These are phyloP conservation scores for Temnothorax longispinosus DNA, from an alignment of 1,140 invertebrate species.

Conservation along the genomic window DNA sequence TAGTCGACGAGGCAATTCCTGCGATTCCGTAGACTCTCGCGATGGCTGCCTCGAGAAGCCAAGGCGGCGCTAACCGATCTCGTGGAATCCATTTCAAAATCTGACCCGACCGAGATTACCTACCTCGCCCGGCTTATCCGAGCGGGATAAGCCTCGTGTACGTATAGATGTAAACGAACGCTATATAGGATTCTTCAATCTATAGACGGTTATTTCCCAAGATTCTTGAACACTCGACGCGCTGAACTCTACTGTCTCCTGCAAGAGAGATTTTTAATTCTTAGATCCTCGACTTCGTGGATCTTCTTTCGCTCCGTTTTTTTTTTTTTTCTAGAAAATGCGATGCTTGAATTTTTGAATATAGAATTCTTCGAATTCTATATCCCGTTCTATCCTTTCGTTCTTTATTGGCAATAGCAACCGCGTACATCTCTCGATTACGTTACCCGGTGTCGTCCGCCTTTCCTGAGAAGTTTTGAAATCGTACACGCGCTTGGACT, in stretches of 20 bases:
- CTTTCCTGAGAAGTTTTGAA: neutral
- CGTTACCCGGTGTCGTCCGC: neutral
- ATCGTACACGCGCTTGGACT: neutral
- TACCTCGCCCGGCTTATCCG: slow-evolving; percentile 51
- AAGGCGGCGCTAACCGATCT: slow-evolving; percentile 45
- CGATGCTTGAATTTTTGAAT: neutral
- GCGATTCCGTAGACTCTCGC: slow-evolving; percentile 63
- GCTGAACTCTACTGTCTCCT: neutral
- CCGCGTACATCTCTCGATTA: neutral
- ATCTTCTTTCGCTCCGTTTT: neutral
- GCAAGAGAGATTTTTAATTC: neutral
- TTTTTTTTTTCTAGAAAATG: neutral
- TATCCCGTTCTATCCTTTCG: neutral
- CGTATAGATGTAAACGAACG: slow-evolving; percentile 50
- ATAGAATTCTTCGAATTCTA: neutral
- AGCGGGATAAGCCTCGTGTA: slow-evolving; percentile 14
- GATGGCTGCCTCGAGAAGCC: neutral
- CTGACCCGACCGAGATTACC: slow-evolving; percentile 64
- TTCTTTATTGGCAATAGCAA: neutral
- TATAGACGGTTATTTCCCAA: neutral
- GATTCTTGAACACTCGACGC: neutral
- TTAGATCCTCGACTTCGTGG: neutral
- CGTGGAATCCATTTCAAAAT: slow-evolving; percentile 64
- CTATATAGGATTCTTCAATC: neutral
- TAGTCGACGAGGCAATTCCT: slow-evolving; percentile 70